Conservation (phyloP, 2,113 vertebrate genomes). For the Callopanchax toddi region DNA sequence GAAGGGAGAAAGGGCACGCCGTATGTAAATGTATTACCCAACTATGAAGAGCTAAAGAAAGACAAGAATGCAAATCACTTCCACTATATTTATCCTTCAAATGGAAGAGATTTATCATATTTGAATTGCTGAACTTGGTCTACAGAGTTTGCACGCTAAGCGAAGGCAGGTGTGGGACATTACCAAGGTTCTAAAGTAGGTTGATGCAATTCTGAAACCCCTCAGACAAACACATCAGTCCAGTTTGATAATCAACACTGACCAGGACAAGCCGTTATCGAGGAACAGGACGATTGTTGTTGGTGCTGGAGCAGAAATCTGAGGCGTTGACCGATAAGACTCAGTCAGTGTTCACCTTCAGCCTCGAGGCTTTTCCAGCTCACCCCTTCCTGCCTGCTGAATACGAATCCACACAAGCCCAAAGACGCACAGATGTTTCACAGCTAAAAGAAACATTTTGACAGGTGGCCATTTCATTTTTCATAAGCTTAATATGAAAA, state of each 20-base stretch:
- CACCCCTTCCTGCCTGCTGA: constrained; percentile 7
- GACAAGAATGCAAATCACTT: constrained; percentile 17
- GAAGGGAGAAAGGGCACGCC: constrained; percentile 44
- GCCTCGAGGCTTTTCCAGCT: constrained; percentile 27
- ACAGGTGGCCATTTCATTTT: constrained; percentile 10
- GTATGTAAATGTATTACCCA: constrained; percentile 43
- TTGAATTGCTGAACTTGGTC: constrained; percentile 43
- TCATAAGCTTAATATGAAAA: constrained; percentile 5
- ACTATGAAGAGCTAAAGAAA: constrained; percentile 29
- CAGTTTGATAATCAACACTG: constrained; percentile 43
- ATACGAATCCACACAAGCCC: constrained; percentile 4
- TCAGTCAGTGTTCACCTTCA: constrained; percentile 29
- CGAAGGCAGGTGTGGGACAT: constrained; percentile 5
- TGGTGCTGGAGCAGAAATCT: constrained; percentile 44
- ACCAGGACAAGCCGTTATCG: constrained; percentile 43
- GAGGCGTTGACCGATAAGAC: constrained; percentile 45
- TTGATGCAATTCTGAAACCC: neutral
- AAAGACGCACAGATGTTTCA: neutral
- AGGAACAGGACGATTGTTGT: constrained; percentile 37
- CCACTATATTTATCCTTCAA: constrained; percentile 35
- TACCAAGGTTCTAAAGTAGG: neutral
- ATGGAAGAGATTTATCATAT: constrained; percentile 25
- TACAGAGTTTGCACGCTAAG: constrained; percentile 2
- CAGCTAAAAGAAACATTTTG: constrained; percentile 13
- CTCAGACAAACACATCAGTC: constrained; percentile 21